Base-by-base conservation (phyloP, 2,888 invertebrate species). In the Thysanoteuthis rhombus region DNA sequence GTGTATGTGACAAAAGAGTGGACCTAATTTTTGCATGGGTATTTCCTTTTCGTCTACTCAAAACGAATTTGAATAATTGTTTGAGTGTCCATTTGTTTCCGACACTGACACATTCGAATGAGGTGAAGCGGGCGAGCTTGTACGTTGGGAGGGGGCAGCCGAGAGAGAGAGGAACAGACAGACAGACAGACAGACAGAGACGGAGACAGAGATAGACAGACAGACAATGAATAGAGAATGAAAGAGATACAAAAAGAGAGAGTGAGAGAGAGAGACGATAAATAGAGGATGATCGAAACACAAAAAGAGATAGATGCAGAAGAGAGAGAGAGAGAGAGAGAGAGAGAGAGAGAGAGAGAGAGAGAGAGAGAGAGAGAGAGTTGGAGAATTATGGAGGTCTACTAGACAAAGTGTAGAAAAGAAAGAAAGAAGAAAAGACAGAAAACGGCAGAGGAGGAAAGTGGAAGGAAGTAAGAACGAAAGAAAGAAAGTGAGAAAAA, bases 361-460 rank as follows among this genome's bases (percentile, higher is more conserved):
- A 93, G 93, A 94, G 92, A 93, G 93, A 93, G 93, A 94, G 90
- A 91, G 92, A 94, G 92, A 93, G 93, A 93, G 91, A 94, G 93
- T 93, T 39, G 93, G 92, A n/a, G n/a, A 93, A 58, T 94, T 93
- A 94, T 89, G 3, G 28, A 32, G 8, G 8, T n/a, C n/a, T n/a
- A n/a, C n/a, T n/a, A n/a, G n/a, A n/a, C n/a, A 32, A 58, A 28
- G 28, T 5, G 25, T 28, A 2, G 28, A 58, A 28, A 28, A 25
- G 4, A 32, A 58, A 28, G 58, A 58, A 58, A 32, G 28, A 22
- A 42, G 58, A 58, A 58, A 32, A 28, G 28, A 25, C 25, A 28
- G 58, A n/a, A 25, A 58, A 32, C 8, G 8, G 28, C 25, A 28
- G 28, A 25, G 4, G 25, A 58, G 1, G 28, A 58, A 28, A 28